Base-by-base conservation (phyloP, 2,797 vertebrate genomes). In the Myotis myotis region DNA sequence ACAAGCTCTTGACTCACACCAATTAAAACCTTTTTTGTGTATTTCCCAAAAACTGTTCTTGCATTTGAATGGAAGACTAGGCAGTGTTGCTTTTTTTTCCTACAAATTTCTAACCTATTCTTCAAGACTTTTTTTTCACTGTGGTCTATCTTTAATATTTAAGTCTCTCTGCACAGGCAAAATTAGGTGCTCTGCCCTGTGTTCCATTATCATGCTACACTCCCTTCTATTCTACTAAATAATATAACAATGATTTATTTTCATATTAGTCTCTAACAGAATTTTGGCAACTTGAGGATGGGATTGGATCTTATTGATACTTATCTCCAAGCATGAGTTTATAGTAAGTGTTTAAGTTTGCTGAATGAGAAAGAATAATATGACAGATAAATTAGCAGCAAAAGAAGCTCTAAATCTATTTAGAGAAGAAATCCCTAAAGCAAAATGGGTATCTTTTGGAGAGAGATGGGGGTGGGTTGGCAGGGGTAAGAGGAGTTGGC, bases 341-440 rank as follows among this genome's bases (percentile, higher is more conserved):
- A 22, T 55, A 87, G 49, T 86, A 62, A 57, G 8, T 87, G 25
- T 62, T 87, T 94, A 72, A 89, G 82, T 93, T 85, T 95, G 36
- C 62, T 62, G 62, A 94, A 68, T 74, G 64, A 86, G 57, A 88
- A 74, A 88, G 78, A 66, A 57, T 47, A 28, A 9, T 91, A 1
- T 66, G 70, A 30, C 75, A 88, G 62, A 93, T 22, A 62, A 92
- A 70, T 92, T 76, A 85, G 51, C 25, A 92, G 16, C 62, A 36
- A 57, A 83, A 28, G 57, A 94, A 83, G 41, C 62, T 89, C 62
- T 80, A 92, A 60, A 23, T 88, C 36, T 85, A 0, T 85, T 85
- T 55, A n/a, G 60, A 88, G n/a, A 76, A 87, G 57, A 94, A 82
- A 62, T 71, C 36, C 74, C 41, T 64, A 66, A 68, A 44, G 79